Percentiles rank a stretch among this genome's conserved stretches.
Evolutionary conservation across 2,113 vertebrate genomes (phyloP).

Genomic region (Polypterus bichir): DNA sequence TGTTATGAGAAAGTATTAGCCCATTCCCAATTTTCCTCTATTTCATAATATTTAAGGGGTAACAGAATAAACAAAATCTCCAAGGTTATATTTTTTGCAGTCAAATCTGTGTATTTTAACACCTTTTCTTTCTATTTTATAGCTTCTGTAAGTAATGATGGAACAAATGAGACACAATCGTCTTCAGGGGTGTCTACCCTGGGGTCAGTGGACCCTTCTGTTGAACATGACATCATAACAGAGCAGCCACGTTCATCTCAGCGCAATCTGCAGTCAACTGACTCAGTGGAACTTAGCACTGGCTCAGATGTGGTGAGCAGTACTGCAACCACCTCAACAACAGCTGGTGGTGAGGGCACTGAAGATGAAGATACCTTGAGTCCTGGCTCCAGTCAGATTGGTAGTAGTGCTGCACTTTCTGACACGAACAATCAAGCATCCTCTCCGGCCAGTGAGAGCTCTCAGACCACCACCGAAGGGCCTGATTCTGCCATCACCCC

Average conservation of each 20-base stretch:
- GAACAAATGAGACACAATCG: slow-evolving; percentile 39
- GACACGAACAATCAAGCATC: slow-evolving; percentile 60
- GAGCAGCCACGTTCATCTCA: slow-evolving; percentile 86
- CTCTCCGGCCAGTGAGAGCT: slow-evolving; percentile 86
- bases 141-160: slow-evolving; percentile 63
- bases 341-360: slow-evolving; percentile 32
- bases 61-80: too few relatives aligned
- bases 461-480: slow-evolving; percentile 94
- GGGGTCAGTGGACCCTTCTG: slow-evolving; percentile 40
- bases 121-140: not conserved
- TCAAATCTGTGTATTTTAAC: too few relatives aligned
- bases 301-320: slow-evolving; percentile 60
- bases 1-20: too few relatives aligned
- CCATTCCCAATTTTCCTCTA: too few relatives aligned
- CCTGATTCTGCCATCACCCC: slow-evolving; percentile 92
- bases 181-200: slow-evolving; percentile 51
- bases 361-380: slow-evolving; percentile 58
- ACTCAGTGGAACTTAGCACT: slow-evolving; percentile 65
- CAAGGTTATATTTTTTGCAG: too few relatives aligned
- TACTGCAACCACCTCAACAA: slow-evolving; percentile 16
- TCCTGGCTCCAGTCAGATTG: slow-evolving; percentile 45
- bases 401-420: slow-evolving; percentile 30
- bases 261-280: slow-evolving; percentile 72
- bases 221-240: slow-evolving; percentile 71
- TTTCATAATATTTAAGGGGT: too few relatives aligned